phyloP scores from a whole-genome alignment of 2,888 invertebrate species.

The Lasioglossum marginatum region DNA sequence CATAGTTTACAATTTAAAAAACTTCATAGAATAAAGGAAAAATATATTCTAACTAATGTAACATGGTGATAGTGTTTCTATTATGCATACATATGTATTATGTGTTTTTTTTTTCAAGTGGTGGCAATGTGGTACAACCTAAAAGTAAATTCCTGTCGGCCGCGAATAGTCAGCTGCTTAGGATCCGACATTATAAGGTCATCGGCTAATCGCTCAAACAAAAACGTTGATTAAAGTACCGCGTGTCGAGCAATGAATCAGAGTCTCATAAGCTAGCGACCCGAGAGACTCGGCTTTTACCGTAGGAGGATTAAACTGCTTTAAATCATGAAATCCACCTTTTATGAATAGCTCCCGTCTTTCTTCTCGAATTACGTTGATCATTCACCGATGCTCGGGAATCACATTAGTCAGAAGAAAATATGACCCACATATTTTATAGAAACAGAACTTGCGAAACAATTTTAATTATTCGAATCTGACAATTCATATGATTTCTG shows the following conservation, averaged over 20 bases:
- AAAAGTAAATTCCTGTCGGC: neutral
- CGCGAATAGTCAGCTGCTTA: neutral
- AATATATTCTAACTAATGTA: no score
- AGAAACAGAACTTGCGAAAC: no score
- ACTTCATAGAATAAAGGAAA: no score
- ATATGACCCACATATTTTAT: no score
- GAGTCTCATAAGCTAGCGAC: neutral
- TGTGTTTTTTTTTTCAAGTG: neutral
- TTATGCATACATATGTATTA: no score
- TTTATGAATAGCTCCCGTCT: neutral
- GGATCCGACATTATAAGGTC: neutral
- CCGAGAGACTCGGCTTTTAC: neutral
- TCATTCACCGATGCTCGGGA: neutral
- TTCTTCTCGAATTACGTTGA: slow-evolving; percentile 4
- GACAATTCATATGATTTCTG: no score
- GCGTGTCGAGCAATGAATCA: slow-evolving; percentile 1
- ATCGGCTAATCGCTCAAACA: neutral
- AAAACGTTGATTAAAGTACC: slow-evolving; percentile 6
- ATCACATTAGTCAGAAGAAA: neutral
- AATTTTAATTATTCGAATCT: no score
- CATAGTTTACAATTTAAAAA: no score
- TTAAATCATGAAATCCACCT: slow-evolving; percentile 2
- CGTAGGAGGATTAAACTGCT: slow-evolving; percentile 3
- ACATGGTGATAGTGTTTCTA: no score
- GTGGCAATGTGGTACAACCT: neutral